Evolutionary conservation across 2,797 vertebrate genomes (phyloP).

Genomic region (Sebastes flavidus): DNA sequence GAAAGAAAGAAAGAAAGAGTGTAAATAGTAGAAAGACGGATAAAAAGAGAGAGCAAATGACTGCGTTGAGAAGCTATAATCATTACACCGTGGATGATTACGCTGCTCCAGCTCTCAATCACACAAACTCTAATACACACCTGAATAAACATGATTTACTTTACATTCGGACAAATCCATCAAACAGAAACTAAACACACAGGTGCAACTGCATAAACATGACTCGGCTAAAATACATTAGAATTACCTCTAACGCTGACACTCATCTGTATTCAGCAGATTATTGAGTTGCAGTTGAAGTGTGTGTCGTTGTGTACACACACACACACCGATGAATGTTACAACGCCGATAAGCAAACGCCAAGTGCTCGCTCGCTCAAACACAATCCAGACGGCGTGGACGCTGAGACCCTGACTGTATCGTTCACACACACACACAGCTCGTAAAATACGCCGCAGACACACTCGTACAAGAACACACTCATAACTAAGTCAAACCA

Average conservation of each 20-base stretch:
- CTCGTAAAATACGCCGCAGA: background rate
- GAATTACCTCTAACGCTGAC: background rate
- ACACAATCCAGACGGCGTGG: background rate
- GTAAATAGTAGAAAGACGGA: background rate
- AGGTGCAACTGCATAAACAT: slow-evolving; percentile 36
- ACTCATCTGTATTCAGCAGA: slow-evolving; percentile 21
- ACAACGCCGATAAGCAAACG: slow-evolving; percentile 37
- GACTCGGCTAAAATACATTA: background rate
- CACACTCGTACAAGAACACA: background rate
- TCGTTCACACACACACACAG: background rate
- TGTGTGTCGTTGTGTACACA: slow-evolving; percentile 2
- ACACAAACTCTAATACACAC: slow-evolving; percentile 5
- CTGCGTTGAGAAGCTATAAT: slow-evolving; percentile 5
- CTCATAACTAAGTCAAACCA: background rate
- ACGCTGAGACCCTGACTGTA: background rate
- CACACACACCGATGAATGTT: slow-evolving; percentile 20
- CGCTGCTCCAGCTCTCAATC: slow-evolving; percentile 6
- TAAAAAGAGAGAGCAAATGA: background rate
- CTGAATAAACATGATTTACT: slow-evolving; percentile 55
- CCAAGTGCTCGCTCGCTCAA: background rate
- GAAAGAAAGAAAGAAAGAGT: background rate
- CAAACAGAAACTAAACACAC: slow-evolving; percentile 3
- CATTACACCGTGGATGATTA: slow-evolving; percentile 15
- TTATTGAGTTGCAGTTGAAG: background rate
- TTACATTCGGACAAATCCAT: background rate